Base-by-base conservation (phyloP, 2,797 vertebrate species). In the Cirrhinus molitorella region DNA sequence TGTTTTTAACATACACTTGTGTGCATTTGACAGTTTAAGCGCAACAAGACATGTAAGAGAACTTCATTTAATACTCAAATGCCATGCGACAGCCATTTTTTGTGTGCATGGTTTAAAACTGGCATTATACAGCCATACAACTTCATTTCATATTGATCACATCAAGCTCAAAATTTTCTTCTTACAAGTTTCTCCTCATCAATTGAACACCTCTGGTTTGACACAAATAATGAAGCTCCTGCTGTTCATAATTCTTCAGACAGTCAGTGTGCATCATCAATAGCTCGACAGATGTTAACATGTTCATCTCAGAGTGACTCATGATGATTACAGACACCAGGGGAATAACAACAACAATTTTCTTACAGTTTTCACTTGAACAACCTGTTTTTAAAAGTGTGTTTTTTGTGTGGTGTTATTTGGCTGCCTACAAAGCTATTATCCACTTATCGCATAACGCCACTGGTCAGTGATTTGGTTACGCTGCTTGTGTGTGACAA, bases 281-380 rank as follows among this genome's bases (percentile, higher is more conserved):
- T 31, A 55, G 49, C 19, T 37, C 28, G 55, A 55, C 72, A 74
- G 72, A 74, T 74, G 72, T 74, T 53, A 74, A 74, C 25, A 51
- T 28, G 11, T 12, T 74, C 7, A 1, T 74, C 72, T 55, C 12
- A 37, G 49, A 74, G 28, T 74, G 72, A 74, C 72, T 55, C 72
- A 74, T 8, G 21, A 55, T 37, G 31, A 74, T 37, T 74, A 37
- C 28, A 49, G 34, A 55, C 31, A 55, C 37, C 19, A n/a, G 31
- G 72, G 51, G 51, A 74, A 55, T 55, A 37, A 55, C 70, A 72
- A 72, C 31, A 37, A 31, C 7, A n/a, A 40, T 55, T 16, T 55
- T 53, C 49, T 23, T 40, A 16, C 7, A 74, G 37, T n/a, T n/a
- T 19, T 74, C 7, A 55, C 28, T 55, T 55, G 12, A 74, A 55